phyloP scores from a whole-genome alignment of 2,888 invertebrate species.

The Gymnoscelis rufifasciata region DNA sequence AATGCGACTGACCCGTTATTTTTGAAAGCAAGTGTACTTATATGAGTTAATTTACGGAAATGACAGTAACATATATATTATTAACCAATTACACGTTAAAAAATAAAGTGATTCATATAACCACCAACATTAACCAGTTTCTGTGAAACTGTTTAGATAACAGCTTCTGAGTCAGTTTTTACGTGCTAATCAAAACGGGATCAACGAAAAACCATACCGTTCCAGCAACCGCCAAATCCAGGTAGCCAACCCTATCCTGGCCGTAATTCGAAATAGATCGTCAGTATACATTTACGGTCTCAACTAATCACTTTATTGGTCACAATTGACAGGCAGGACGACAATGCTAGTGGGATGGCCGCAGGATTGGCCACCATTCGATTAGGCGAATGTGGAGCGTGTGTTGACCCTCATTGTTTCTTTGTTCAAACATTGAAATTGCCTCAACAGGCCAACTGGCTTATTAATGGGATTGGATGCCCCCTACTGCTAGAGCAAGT shows the following conservation, averaged over 20 bases:
- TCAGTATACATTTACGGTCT: slow-evolving; percentile 59
- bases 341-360: slow-evolving; percentile 52
- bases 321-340: slow-evolving; percentile 52
- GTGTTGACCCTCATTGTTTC: slow-evolving; percentile 45
- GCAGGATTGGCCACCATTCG: slow-evolving; percentile 41
- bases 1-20: too few species aligned
- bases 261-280: slow-evolving; percentile 70
- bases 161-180: too few species aligned
- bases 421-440: slow-evolving; percentile 26
- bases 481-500: slow-evolving; percentile 11
- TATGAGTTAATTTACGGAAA: too few species aligned
- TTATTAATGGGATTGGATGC: slow-evolving; percentile 14
- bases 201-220: background rate
- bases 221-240: background rate
- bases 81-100: too few species aligned
- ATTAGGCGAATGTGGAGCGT: slow-evolving; percentile 49
- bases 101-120: too few species aligned
- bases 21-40: too few species aligned
- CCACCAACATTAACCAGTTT: too few species aligned
- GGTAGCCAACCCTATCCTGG: slow-evolving; percentile 36
- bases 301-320: slow-evolving; percentile 73
- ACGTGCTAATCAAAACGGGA: too few species aligned
- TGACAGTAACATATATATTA: too few species aligned
- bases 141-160: too few species aligned
- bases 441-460: slow-evolving; percentile 7